A percentile compares a stretch with the other conserved stretches of the same genome.
Conservation (phyloP, 2,113 vertebrate species). For the Brachyistius frenatus region DNA sequence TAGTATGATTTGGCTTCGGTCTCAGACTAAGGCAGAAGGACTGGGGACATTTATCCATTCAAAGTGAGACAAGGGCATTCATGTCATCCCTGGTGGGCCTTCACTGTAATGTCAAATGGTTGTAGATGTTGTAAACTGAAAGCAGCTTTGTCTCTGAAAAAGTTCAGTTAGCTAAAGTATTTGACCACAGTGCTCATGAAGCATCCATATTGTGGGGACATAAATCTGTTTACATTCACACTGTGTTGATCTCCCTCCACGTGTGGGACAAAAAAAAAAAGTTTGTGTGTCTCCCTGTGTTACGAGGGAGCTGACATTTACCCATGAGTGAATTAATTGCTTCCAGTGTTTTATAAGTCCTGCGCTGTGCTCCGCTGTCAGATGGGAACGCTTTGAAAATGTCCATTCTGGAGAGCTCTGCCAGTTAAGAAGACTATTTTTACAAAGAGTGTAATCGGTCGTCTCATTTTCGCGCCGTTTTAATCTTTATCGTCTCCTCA, state of each 20-base stretch:
- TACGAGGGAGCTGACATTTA: conserved; percentile 64
- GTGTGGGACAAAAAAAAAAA: too few relatives aligned
- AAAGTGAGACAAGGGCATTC: neutral
- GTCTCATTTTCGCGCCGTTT: conserved; percentile 30
- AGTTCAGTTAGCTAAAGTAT: too few relatives aligned
- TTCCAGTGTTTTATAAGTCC: conserved; percentile 51
- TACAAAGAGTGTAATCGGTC: conserved; percentile 14
- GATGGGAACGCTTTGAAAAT: conserved; percentile 38
- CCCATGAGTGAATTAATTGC: conserved; percentile 63
- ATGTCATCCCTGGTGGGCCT: neutral
- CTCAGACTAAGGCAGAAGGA: neutral
- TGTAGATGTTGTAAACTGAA: neutral
- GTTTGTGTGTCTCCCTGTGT: conserved; percentile 30
- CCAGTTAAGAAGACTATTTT: conserved; percentile 18
- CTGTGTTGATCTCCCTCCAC: too few relatives aligned
- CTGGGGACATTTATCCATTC: neutral
- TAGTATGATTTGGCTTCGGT: neutral
- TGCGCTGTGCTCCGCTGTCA: conserved; percentile 22
- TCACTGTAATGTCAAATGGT: too few relatives aligned
- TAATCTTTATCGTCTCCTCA: conserved; percentile 10
- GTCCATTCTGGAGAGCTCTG: conserved; percentile 22
- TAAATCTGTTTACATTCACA: too few relatives aligned
- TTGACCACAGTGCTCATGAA: too few relatives aligned
- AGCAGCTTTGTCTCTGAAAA: neutral
- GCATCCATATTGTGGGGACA: too few relatives aligned